Conservation (phyloP, 2,888 invertebrate genomes). For the Caenorhabditis auriculariae region DNA sequence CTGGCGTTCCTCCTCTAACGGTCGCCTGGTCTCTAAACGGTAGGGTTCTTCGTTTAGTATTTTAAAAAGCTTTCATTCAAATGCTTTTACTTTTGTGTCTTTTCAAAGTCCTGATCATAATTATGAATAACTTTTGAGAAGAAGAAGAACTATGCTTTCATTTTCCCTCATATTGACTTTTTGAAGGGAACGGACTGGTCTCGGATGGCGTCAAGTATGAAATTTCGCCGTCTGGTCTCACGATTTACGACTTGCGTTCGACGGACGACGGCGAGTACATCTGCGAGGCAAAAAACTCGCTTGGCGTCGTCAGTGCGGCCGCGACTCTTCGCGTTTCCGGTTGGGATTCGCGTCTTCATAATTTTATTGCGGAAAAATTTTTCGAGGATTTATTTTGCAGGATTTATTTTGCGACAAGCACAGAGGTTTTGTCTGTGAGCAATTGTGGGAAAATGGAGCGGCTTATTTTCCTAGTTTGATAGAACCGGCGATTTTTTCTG, state of each 20-base stretch:
- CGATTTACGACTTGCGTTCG: conserved; percentile 34
- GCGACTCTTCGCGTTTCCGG: conserved; percentile 38
- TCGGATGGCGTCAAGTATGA: too few relatives aligned
- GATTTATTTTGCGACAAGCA: background rate
- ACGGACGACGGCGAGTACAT: conserved; percentile 65
- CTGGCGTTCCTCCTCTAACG: conserved; percentile 18
- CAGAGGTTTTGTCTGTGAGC: too few relatives aligned
- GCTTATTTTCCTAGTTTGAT: too few relatives aligned
- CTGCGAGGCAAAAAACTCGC: conserved; percentile 67
- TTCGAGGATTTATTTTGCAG: too few relatives aligned
- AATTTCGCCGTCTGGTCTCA: conserved; percentile 13
- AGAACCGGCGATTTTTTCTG: too few relatives aligned
- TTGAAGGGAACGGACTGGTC: too few relatives aligned
- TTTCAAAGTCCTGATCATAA: too few relatives aligned
- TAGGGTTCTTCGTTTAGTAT: background rate
- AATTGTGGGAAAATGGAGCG: too few relatives aligned
- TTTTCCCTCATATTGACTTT: too few relatives aligned
- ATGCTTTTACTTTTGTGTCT: background rate
- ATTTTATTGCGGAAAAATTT: too few relatives aligned
- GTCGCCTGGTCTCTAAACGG: conserved; percentile 26
- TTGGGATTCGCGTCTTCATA: background rate
- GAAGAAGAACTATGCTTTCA: too few relatives aligned
- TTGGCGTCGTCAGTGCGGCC: conserved; percentile 58
- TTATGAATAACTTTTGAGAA: background rate
- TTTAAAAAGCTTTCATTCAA: background rate